These are phyloP conservation scores for Alca torda DNA, from an alignment of 2,797 vertebrate species.

Conservation along the genomic window DNA sequence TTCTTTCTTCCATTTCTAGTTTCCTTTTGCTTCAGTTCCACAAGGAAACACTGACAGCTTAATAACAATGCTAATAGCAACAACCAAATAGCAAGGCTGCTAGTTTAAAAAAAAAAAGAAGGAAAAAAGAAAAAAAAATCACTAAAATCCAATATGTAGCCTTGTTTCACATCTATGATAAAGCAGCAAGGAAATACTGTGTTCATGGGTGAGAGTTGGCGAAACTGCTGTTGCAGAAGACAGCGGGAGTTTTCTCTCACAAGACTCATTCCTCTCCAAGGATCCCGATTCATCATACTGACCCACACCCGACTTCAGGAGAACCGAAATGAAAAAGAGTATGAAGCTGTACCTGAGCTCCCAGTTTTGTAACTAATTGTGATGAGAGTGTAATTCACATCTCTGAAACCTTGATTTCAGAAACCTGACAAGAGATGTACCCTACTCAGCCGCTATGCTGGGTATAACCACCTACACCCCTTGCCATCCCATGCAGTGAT, in stretches of 20 bases:
- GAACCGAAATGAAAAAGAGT: background rate
- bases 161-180: background rate
- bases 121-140: background rate
- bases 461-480: background rate
- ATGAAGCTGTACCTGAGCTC: background rate
- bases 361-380: background rate
- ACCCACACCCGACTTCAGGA: background rate
- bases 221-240: background rate
- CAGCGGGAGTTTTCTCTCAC: background rate
- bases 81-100: background rate
- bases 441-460: background rate
- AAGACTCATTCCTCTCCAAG: background rate
- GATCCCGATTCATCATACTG: background rate
- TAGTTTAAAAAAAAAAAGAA: too few species aligned
- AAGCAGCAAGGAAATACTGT: background rate
- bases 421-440: background rate
- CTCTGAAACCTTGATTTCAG: background rate
- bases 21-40: background rate
- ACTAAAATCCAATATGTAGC: background rate
- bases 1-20: background rate
- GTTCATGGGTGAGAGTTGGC: background rate
- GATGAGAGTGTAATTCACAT: background rate
- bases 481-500: background rate
- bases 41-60: background rate
- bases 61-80: background rate